A percentile compares a stretch with the other conserved stretches of the same genome.
Evolutionary conservation across 2,888 invertebrate genomes (phyloP).

Genomic region (Anthoptus insignis): DNA sequence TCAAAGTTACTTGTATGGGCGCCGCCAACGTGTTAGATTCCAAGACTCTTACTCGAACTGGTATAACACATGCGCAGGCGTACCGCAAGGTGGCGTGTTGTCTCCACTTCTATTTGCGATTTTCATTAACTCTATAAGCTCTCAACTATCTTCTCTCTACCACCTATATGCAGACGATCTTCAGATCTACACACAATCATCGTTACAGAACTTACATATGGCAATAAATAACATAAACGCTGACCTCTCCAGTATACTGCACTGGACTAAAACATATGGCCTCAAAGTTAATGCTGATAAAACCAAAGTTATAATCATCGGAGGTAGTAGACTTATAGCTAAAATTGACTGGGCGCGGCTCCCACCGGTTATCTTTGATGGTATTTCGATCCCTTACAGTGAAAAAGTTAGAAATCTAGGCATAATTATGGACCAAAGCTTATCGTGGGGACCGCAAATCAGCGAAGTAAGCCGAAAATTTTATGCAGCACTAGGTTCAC

Average conservation of each 20-base stretch:
- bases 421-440: neutral
- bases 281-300: neutral
- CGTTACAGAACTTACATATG: neutral
- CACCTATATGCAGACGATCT: neutral
- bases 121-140: neutral
- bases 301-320: neutral
- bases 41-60: neutral
- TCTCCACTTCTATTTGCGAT: conserved; percentile 1
- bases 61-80: neutral
- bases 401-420: neutral
- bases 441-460: neutral
- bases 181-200: neutral
- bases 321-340: neutral
- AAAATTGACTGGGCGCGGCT: neutral
- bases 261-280: neutral
- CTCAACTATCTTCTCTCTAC: conserved; percentile 1
- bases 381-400: neutral
- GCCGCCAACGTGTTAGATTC: neutral
- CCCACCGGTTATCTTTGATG: neutral
- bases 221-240: neutral
- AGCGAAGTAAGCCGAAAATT: neutral
- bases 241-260: neutral
- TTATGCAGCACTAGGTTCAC: neutral
- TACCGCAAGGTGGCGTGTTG: conserved; percentile 9
- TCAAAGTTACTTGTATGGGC: conserved; percentile 7